Conservation (phyloP, 2,113 vertebrate genomes). For the Azemiops feae region DNA sequence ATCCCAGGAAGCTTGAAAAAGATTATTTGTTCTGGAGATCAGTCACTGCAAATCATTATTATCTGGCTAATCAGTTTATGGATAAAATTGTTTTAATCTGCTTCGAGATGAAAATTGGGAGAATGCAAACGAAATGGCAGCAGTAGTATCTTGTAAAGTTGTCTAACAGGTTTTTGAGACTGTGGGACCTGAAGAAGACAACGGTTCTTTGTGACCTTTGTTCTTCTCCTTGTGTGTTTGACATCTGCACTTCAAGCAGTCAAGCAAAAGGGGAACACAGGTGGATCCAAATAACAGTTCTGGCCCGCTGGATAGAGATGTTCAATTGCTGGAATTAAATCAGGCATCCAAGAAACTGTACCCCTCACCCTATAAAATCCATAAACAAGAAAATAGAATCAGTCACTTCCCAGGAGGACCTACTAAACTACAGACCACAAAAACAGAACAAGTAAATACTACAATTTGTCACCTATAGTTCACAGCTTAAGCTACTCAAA, state of each 20-base stretch:
- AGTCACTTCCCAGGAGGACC: not conserved
- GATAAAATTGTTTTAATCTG: not conserved
- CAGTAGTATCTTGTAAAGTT: not conserved
- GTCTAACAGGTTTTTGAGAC: not conserved
- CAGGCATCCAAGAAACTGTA: not conserved
- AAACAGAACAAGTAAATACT: not conserved
- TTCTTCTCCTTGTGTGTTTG: not conserved
- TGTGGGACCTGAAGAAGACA: not conserved
- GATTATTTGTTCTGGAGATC: not conserved
- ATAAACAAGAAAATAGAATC: not conserved
- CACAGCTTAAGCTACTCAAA: not conserved
- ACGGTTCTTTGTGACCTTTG: not conserved
- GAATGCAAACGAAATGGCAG: not conserved
- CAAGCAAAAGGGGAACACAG: not conserved
- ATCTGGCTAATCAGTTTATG: not conserved
- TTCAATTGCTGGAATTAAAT: not conserved
- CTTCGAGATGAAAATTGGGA: not conserved
- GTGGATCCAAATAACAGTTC: not conserved
- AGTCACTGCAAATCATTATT: not conserved
- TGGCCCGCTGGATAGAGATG: not conserved
- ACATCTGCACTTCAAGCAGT: not conserved
- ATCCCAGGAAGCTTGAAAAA: not conserved
- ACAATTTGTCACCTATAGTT: not conserved
- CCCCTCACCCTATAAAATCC: not conserved
- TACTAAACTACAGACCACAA: not conserved